Base-by-base conservation (phyloP, 2,888 invertebrate genomes). In the Cistogaster globosa region DNA sequence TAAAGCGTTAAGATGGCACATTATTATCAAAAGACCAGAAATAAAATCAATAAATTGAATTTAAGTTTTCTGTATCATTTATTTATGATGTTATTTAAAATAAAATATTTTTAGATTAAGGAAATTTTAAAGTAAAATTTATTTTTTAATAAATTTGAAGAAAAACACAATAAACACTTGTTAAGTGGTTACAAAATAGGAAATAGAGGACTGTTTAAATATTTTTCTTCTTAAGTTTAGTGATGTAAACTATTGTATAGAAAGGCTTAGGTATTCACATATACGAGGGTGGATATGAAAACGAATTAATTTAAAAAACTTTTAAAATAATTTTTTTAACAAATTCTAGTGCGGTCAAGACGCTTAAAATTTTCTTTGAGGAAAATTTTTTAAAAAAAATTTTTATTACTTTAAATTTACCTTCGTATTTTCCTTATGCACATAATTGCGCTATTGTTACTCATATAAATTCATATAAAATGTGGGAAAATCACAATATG, bases 361-460 rank as follows among this genome's bases (percentile, higher is more conserved):
- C 12, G 11, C 42, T 42, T 42, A 2, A 11, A 38, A 38, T 38
- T 38, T 9, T 2, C 26, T 38, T 38, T 38, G 38, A n/a, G n/a
- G 11, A 38, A 7, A 9, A 9, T 38, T 9, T 38, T 38, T 38
- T 7, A 38, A 42, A 42, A 42, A 12, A 12, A 42, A 12, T 12
- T 62, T 12, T 32, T 60, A 18, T 5, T 18, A 12, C 12, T 53
- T 53, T 18, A 1, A 20, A 72, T 9, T 48, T 14, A 20, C 1
- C 68, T 51, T 68, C 51, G 67, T 36, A 26, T 63, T 42, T 22
- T 11, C 2, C 7, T 32, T 45, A 32, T 69, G 32, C 55, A 71
- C 18, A 36, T 63, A 81, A 80, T 32, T 80, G 74, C 60, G 20
- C 8, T 62, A 74, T 80, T 80, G 36, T 74, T 55, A 48, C 45